Conservation (phyloP, 2,888 invertebrate species). For the Apantesis nais region DNA sequence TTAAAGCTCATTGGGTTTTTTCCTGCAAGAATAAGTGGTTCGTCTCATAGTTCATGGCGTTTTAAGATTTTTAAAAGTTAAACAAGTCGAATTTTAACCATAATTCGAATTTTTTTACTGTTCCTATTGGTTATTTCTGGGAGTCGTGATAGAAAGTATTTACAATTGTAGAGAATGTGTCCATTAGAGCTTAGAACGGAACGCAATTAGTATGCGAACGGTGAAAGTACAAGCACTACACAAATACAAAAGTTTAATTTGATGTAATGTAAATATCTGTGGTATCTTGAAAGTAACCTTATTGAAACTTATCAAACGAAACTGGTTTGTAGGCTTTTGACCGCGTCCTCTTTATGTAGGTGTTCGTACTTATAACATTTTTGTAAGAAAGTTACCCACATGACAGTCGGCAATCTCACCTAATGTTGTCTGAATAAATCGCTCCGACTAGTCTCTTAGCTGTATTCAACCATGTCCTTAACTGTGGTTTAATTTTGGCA, state of each 20-base stretch:
- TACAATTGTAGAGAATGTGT: conserved; percentile 34
- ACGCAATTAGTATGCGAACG: conserved; percentile 67
- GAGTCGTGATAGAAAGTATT: conserved; percentile 69
- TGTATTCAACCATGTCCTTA: neutral
- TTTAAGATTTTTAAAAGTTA: neutral
- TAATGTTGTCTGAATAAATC: neutral
- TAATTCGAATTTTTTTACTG: neutral
- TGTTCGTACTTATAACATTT: conserved; percentile 27
- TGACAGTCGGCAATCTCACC: neutral
- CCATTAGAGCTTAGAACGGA: conserved; percentile 48
- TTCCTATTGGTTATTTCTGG: neutral
- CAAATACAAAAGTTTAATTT: conserved; percentile 51
- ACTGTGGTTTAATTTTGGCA: neutral
- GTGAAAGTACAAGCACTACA: conserved; percentile 68
- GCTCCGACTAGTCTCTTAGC: neutral
- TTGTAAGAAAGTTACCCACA: neutral
- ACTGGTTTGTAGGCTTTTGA: conserved; percentile 38
- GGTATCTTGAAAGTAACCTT: conserved; percentile 31
- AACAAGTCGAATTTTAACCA: neutral
- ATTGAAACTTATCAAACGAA: conserved; percentile 36
- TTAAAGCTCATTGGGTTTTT: no score
- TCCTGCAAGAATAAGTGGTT: no score
- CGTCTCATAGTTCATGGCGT: no score
- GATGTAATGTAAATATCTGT: conserved; percentile 35
- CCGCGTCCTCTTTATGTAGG: conserved; percentile 34